These are phyloP conservation scores for Poecilia velifera DNA, from an alignment of 2,797 vertebrate genomes.

Conservation along the genomic window DNA sequence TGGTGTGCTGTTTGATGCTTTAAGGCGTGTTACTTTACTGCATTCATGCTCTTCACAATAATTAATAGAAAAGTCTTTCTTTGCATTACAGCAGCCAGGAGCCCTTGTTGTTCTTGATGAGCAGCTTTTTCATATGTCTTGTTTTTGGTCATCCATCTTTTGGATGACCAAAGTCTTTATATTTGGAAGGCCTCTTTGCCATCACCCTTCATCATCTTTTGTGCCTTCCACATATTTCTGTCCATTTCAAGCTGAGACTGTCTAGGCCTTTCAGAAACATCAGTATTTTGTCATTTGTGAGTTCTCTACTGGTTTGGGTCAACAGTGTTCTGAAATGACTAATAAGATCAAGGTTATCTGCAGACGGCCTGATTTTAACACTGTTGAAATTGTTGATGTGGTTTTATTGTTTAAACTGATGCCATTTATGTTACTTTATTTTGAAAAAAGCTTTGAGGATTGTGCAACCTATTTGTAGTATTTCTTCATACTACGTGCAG, in stretches of 20 bases:
- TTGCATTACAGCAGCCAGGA: background rate
- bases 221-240: background rate
- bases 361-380: background rate
- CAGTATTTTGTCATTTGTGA: background rate
- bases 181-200: background rate
- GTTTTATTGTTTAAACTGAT: background rate
- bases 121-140: background rate
- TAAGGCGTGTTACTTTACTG: too few relatives aligned
- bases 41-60: background rate
- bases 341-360: background rate
- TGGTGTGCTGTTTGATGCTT: too few relatives aligned
- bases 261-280: background rate
- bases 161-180: background rate
- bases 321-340: background rate
- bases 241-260: background rate
- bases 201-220: background rate
- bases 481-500: too few relatives aligned
- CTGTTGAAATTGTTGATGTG: background rate
- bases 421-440: background rate
- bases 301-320: background rate
- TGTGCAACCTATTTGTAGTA: background rate
- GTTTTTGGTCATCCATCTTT: background rate
- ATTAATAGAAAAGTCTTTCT: background rate
- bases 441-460: background rate
- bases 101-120: background rate